Base-by-base conservation (phyloP, 2,888 invertebrate species). In the Eulithis prunata region DNA sequence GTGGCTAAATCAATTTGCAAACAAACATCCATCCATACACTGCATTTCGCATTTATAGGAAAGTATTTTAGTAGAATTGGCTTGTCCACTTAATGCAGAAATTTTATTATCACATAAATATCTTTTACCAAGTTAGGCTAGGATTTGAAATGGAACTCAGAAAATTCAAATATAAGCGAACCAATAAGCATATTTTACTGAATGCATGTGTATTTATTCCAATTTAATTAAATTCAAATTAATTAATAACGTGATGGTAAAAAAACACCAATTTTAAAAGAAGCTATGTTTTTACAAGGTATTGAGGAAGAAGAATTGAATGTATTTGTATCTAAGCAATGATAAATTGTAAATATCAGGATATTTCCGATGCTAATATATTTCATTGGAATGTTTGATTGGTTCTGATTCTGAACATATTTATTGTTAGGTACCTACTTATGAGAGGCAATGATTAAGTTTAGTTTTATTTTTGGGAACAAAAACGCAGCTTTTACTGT, bases 381-480 rank as follows among this genome's bases (percentile, higher is more conserved):
- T 41, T 53, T 54, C 10, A 54, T 51, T 51, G 12, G 38, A 38
- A 53, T 38, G 46, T 32, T 56, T 57, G 47, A 47, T 36, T 45
- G 28, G 32, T 21, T 21, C 21, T 21, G 21, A 21, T 3, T 52
- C 38, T 41, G 11, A 49, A 38, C 8, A 54, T 8, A 13, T 41
- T 14, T 54, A 14, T 36, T 12, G 6, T 36, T 54, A 41, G 13
- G 53, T 53, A 38, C 36, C 10, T 46, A 38, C 36, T 13, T 46
- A 38, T n/a, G 46, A 57, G 49, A 57, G 57, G 57, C 58, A 51
- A 51, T 51, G 2, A 49, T 58, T 49, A 51, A 51, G 5, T 51
- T 58, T 51, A 43, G n/a, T n/a, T 43, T 51, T 52, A 52, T 51
- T 59, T 49, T 59, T 36, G 52, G 51, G 41, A 59, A 13, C 49